phyloP scores from a whole-genome alignment of 2,888 invertebrate genomes.

The Philhelius pedissequus region DNA sequence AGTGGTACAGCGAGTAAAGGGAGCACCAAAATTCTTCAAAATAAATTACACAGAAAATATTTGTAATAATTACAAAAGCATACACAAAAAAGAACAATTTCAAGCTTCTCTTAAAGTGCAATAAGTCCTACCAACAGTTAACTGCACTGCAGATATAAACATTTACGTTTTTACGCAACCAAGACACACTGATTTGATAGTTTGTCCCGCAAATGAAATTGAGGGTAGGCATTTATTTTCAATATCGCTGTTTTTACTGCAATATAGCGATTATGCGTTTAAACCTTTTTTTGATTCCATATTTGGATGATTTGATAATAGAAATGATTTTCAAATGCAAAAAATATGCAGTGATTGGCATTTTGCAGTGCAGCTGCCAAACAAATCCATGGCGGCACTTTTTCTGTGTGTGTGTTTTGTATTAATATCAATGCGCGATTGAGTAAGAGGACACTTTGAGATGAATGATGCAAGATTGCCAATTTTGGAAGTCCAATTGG shows the following conservation, averaged over 20 bases:
- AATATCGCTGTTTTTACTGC: background rate
- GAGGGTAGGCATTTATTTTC: conserved; percentile 11
- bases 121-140: background rate
- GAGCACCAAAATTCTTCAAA: background rate
- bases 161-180: conserved; percentile 49
- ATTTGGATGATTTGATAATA: conserved; percentile 63
- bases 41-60: background rate
- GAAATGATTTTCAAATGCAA: conserved; percentile 36
- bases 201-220: conserved; percentile 6
- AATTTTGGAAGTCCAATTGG: conserved; percentile 55
- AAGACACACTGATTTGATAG: background rate
- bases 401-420: background rate
- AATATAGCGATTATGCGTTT: conserved; percentile 1
- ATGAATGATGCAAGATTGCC: conserved; percentile 31
- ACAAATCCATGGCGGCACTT: conserved; percentile 39
- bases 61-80: background rate
- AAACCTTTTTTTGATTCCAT: conserved; percentile 26
- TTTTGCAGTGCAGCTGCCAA: conserved; percentile 59
- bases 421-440: conserved; percentile 4
- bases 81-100: background rate
- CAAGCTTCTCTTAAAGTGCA: conserved; percentile 6
- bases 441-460: conserved; percentile 36
- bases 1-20: background rate
- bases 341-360: conserved; percentile 45
- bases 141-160: background rate